A percentile compares a stretch with the other conserved stretches of the same genome.
These are phyloP conservation scores for Thomomys bottae DNA, from an alignment of 2,113 vertebrate genomes.

Conservation along the genomic window DNA sequence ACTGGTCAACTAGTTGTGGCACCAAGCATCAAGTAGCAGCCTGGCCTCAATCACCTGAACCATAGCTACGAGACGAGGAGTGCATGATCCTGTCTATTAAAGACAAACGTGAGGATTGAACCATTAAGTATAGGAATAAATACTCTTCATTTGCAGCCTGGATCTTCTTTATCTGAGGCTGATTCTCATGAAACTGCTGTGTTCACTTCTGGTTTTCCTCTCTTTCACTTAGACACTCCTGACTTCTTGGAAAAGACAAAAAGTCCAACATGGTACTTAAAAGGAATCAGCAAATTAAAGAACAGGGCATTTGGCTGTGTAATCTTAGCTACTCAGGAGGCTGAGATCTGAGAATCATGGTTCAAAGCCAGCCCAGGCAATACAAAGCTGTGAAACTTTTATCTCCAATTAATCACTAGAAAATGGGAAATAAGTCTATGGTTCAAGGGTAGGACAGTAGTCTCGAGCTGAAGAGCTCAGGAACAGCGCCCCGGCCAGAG, in stretches of 20 bases:
- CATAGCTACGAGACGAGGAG: not conserved
- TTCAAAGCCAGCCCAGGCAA: too few relatives aligned
- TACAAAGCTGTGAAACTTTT: too few relatives aligned
- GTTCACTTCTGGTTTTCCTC: not conserved
- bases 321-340: too few relatives aligned
- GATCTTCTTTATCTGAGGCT: not conserved
- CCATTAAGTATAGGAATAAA: not conserved
- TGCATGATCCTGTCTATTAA: fast-evolving
- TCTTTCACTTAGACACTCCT: not conserved
- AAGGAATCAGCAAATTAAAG: not conserved
- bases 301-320: too few relatives aligned
- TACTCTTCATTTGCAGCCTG: not conserved
- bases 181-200: not conserved
- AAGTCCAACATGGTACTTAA: not conserved
- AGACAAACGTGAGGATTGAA: not conserved
- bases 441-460: too few relatives aligned
- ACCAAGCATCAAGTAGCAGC: not conserved
- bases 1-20: not conserved
- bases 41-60: not conserved
- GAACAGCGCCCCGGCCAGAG: too few relatives aligned
- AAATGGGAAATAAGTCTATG: too few relatives aligned
- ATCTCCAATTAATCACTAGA: too few relatives aligned
- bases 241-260: not conserved
- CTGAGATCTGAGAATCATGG: too few relatives aligned
- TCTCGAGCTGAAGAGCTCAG: too few relatives aligned